Conservation (phyloP, 1,140 invertebrate genomes). For the Lordiphosa stackelbergi region DNA sequence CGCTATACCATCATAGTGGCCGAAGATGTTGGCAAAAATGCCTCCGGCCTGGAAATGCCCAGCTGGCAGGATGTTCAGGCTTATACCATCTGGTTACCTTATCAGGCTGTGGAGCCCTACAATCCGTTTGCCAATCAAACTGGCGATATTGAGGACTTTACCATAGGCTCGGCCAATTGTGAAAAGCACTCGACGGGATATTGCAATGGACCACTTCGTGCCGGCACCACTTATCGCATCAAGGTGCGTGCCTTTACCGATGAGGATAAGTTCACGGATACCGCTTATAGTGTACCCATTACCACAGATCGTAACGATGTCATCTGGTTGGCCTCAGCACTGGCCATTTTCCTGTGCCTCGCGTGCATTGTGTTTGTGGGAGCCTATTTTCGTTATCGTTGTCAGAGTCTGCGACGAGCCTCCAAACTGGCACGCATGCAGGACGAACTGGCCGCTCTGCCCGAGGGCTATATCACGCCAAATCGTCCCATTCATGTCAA, state of each 20-base stretch:
- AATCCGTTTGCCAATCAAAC: constrained; percentile 88
- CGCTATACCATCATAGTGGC: constrained; percentile 94
- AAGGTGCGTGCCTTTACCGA: constrained; percentile 96
- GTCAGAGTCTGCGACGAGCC: constrained; percentile 80
- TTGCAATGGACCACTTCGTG: constrained; percentile 94
- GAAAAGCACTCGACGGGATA: constrained; percentile 85
- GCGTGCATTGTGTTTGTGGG: constrained; percentile 69
- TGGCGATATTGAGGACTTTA: constrained; percentile 88
- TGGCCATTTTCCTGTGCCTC: constrained; percentile 74
- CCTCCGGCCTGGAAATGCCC: constrained; percentile 88
- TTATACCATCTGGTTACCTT: constrained; percentile 92
- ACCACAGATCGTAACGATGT: constrained; percentile 83
- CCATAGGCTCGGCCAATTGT: constrained; percentile 88
- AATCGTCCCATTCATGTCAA: constrained; percentile 91
- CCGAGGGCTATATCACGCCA: constrained; percentile 88
- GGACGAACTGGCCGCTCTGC: constrained; percentile 85
- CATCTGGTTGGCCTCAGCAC: constrained; percentile 48
- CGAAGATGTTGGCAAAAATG: constrained; percentile 90
- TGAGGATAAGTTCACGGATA: constrained; percentile 94
- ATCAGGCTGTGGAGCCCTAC: constrained; percentile 93
- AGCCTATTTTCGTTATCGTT: constrained; percentile 80
- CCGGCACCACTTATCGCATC: constrained; percentile 92
- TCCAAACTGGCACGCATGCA: constrained; percentile 81
- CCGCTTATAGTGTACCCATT: constrained; percentile 90
- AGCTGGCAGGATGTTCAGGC: constrained; percentile 94